Evolutionary conservation across 2,797 vertebrate species (phyloP).

Genomic region (Champsocephalus gunnari): DNA sequence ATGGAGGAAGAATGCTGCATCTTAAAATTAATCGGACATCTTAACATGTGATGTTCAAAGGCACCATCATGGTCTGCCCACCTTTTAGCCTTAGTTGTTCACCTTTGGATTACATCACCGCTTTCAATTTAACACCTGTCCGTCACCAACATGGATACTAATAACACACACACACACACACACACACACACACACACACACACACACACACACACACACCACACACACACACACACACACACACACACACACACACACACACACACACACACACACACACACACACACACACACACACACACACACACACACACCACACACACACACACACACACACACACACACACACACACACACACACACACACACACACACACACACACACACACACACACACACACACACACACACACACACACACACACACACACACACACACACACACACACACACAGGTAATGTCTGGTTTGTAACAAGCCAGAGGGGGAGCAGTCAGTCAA

Average conservation of each 20-base stretch:
- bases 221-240: too few species aligned
- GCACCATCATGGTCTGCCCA: background rate
- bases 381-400: too few species aligned
- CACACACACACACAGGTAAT: conserved; percentile 51
- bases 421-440: background rate
- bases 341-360: background rate
- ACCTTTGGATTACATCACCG: conserved; percentile 46
- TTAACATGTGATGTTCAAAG: background rate
- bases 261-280: too few species aligned
- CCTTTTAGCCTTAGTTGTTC: conserved; percentile 1
- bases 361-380: background rate
- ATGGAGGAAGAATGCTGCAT: too few species aligned
- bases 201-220: background rate
- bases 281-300: too few species aligned
- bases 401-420: too few species aligned
- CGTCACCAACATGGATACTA: conserved; percentile 56
- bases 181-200: conserved; percentile 19
- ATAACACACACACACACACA: background rate
- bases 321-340: too few species aligned
- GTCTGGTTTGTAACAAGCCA: conserved; percentile 62
- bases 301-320: too few species aligned
- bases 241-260: too few species aligned
- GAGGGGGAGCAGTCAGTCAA: conserved; percentile 41
- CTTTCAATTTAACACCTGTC: conserved; percentile 40
- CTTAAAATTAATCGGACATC: too few species aligned